phyloP scores from a whole-genome alignment of 2,113 vertebrate genomes.

The Aegithalos caudatus region DNA sequence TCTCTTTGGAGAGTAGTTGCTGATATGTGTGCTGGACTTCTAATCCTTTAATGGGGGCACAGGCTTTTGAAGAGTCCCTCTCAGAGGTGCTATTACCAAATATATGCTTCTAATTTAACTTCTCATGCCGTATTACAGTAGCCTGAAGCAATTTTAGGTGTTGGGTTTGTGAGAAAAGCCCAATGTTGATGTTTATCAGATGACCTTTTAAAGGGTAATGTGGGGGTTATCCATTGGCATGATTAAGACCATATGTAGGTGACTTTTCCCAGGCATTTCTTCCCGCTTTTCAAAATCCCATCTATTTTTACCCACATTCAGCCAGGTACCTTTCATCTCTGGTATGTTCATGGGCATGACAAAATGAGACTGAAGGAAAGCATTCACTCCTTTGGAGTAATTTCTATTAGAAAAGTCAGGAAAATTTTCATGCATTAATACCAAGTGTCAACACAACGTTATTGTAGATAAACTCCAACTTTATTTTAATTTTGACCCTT shows the following conservation, averaged over 20 bases:
- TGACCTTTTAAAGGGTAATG: slow-evolving; percentile 85
- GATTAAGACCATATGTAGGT: slow-evolving; percentile 78
- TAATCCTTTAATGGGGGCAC: slow-evolving; percentile 30
- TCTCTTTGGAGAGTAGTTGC: not conserved
- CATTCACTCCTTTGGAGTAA: not conserved
- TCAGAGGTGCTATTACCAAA: slow-evolving; percentile 73
- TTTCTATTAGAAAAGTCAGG: not conserved
- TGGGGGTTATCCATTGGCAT: slow-evolving; percentile 76
- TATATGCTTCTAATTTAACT: slow-evolving; percentile 81
- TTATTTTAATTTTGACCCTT: not conserved
- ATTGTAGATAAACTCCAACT: not conserved
- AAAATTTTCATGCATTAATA: not conserved
- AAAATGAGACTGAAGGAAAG: not conserved
- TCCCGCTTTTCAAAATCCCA: slow-evolving; percentile 39
- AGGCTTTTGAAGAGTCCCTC: slow-evolving; percentile 39
- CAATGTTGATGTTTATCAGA: slow-evolving; percentile 84
- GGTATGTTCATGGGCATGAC: not conserved
- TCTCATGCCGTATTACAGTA: slow-evolving; percentile 66
- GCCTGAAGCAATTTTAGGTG: slow-evolving; percentile 66
- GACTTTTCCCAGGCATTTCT: slow-evolving; percentile 58
- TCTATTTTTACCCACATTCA: slow-evolving; percentile 29
- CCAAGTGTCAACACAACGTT: not conserved
- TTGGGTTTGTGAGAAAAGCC: slow-evolving; percentile 83
- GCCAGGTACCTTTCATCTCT: slow-evolving; percentile 17
- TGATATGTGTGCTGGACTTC: slow-evolving; percentile 1